phyloP scores from a whole-genome alignment of 2,113 vertebrate species.

The Proteles cristata region DNA sequence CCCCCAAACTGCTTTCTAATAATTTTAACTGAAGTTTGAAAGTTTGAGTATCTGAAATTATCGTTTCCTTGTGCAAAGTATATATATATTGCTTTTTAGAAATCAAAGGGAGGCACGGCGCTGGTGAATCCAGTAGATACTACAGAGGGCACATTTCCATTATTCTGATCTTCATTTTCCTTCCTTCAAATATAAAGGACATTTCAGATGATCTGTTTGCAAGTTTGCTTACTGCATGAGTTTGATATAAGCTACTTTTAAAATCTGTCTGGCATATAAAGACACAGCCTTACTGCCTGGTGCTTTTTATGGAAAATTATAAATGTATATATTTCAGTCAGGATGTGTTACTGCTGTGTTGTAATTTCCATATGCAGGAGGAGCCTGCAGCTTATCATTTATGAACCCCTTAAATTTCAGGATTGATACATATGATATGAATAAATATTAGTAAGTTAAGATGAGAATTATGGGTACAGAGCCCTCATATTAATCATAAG shows the following conservation, averaged over 20 bases:
- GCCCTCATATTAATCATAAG: neutral
- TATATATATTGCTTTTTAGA: neutral
- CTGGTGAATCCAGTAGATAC: neutral
- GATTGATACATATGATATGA: neutral
- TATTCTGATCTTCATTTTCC: neutral
- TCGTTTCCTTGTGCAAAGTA: neutral
- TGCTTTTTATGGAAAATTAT: slow-evolving; percentile 18
- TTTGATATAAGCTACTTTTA: neutral
- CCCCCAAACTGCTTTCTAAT: neutral
- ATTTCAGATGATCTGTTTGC: neutral
- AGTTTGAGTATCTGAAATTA: neutral
- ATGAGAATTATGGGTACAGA: neutral
- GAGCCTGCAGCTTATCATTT: neutral
- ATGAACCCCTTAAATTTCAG: neutral
- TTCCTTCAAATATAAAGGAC: neutral
- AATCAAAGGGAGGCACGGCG: neutral
- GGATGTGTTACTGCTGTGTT: neutral
- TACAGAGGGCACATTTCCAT: neutral
- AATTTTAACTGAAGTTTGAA: slow-evolving; percentile 8
- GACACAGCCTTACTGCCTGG: neutral
- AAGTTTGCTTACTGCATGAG: neutral
- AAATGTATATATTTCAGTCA: slow-evolving; percentile 33
- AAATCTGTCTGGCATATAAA: slow-evolving; percentile 20
- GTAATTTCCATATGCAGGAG: neutral
- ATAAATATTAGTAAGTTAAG: neutral